Conservation (phyloP, 1,140 invertebrate genomes). For the Brachionus angularis region DNA sequence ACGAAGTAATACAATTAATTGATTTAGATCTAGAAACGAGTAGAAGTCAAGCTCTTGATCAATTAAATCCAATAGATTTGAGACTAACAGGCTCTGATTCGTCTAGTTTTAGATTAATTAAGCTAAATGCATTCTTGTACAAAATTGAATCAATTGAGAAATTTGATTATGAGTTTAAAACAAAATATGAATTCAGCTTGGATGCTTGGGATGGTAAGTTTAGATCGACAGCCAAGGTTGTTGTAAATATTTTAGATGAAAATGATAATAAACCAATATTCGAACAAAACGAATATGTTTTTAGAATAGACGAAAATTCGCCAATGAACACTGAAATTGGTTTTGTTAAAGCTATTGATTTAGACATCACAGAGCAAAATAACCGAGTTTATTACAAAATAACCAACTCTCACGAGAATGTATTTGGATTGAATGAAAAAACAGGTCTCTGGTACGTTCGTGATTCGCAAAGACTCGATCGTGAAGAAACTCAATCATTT, state of each 20-base stretch:
- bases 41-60: background rate
- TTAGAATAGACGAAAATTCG: constrained; percentile 35
- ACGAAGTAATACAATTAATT: background rate
- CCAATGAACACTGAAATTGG: constrained; percentile 9
- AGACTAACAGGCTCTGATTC: constrained; percentile 3
- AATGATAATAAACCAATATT: constrained; percentile 32
- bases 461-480: constrained; percentile 37
- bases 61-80: constrained; percentile 23
- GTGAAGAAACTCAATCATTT: constrained; percentile 29
- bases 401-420: constrained; percentile 16
- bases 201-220: constrained; percentile 14
- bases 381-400: constrained; percentile 28
- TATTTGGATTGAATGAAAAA: constrained; percentile 9
- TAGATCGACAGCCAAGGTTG: background rate
- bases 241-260: constrained; percentile 22
- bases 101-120: background rate
- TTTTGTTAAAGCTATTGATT: constrained; percentile 1
- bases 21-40: constrained; percentile 24
- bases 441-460: constrained; percentile 1
- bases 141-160: constrained; percentile 3
- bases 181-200: background rate
- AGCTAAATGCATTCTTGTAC: constrained; percentile 13
- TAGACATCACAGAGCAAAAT: constrained; percentile 8
- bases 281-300: constrained; percentile 17
- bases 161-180: constrained; percentile 22